Evolutionary conservation across 2,113 vertebrate genomes (phyloP), one percentile per base, ranked within the genome.

Genomic region (Helogale parvula): DNA sequence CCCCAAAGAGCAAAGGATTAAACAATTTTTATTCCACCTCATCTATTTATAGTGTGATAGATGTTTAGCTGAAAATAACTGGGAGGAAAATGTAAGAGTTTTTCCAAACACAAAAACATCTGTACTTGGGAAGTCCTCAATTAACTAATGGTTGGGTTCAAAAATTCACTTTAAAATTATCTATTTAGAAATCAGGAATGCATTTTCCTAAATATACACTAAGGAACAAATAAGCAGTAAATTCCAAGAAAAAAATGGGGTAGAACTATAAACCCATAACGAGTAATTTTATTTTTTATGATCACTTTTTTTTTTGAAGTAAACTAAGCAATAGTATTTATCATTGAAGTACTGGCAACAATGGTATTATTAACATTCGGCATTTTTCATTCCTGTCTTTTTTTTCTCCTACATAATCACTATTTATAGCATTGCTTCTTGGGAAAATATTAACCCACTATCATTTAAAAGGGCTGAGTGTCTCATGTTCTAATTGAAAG

Each of bases 121-220:
- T 65, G 38, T 27, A 57, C 17, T 77, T 7, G 68, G 29, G 13
- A 7, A 47, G 41, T 60, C 66, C 23, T 77, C 81, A 52, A 69
- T 7, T 89, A 94, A 91, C 11, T 86, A 33, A 89, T 27, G 25
- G 63, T 0, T 66, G 19, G 33, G 69, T 33, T 96, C 31, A 71
- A 97, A 79, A 57, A 17, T 21, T 60, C 31, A 74, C 76, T 60
- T 89, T 76, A 41, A 87, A 92, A 88, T 79, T 81, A 72, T 11
- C 81, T 88, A 81, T 80, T 93, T 77, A n/a, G 38, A 97, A 96
- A 80, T 69, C 16, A 74, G 68, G 38, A 81, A 80, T 96, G 54
- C 2, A 83, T 83, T 96, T 69, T 71, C 47, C 52, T 33, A 83
- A 63, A 45, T 50, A 50, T 50, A 93, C 0, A 6, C 35, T 50